Conservation (phyloP, 2,797 vertebrate genomes). For the Prunella strophiata region DNA sequence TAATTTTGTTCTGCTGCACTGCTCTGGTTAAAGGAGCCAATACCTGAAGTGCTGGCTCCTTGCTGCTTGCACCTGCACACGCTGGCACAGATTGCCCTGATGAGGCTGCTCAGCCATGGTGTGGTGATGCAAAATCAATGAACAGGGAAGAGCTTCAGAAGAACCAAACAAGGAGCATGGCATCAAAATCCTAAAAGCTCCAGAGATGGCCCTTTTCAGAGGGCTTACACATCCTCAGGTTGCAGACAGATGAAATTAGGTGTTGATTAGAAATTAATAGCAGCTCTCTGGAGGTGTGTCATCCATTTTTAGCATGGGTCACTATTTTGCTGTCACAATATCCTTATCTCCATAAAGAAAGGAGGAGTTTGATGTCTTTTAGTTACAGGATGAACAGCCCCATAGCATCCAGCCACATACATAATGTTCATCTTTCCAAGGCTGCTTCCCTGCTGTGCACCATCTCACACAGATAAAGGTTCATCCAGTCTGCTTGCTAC, state of each 20-base stretch:
- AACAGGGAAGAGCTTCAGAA: background rate
- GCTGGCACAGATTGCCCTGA: background rate
- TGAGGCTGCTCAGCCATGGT: rapidly evolving
- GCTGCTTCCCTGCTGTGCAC: background rate
- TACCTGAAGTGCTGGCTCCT: background rate
- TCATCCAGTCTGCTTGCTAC: background rate
- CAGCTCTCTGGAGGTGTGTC: background rate
- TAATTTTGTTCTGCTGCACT: background rate
- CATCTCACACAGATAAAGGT: background rate
- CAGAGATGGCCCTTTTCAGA: background rate
- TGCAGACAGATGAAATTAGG: background rate
- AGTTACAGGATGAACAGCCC: background rate
- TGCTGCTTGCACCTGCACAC: background rate
- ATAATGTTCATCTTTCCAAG: background rate
- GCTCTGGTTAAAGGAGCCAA: background rate
- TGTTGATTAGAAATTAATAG: background rate
- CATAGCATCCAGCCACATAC: background rate
- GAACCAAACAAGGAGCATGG: background rate
- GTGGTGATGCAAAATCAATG: background rate
- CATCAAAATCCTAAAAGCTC: background rate
- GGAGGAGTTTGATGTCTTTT: background rate
- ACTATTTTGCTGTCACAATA: background rate
- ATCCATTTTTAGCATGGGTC: background rate
- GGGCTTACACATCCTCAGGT: background rate
- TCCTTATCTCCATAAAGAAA: background rate